These are phyloP conservation scores for Pelobates fuscus DNA, from an alignment of 2,113 vertebrate species.

Conservation along the genomic window DNA sequence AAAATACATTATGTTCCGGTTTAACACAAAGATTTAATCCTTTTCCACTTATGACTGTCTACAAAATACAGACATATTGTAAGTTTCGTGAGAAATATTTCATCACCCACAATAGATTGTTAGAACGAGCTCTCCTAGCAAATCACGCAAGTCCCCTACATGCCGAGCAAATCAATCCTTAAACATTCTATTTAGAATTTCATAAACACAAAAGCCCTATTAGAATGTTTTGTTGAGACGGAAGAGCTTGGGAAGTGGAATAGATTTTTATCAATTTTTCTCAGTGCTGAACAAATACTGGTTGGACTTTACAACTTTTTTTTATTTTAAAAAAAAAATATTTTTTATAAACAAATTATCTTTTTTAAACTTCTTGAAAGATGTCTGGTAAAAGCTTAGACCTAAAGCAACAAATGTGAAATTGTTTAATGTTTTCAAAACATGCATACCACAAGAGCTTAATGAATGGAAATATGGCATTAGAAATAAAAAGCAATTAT, in stretches of 20 bases:
- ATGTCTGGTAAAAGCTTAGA: background rate
- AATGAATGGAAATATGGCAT: conserved; percentile 9
- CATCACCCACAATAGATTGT: background rate
- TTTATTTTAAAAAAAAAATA: no score
- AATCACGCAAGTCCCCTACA: background rate
- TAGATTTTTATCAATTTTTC: background rate
- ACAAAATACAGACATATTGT: conserved; percentile 26
- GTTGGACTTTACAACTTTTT: conserved; percentile 17
- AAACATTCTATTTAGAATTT: background rate
- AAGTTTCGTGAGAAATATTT: conserved; percentile 25
- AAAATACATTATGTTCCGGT: conserved; percentile 23
- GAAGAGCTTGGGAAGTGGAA: background rate
- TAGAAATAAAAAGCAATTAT: background rate
- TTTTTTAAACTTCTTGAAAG: background rate
- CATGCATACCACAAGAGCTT: background rate
- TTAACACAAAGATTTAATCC: conserved; percentile 16
- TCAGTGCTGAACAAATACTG: conserved; percentile 4
- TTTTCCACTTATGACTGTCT: conserved; percentile 29
- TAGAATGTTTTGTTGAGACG: background rate
- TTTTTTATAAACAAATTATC: conserved; percentile 27
- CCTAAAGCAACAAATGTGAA: conserved; percentile 7
- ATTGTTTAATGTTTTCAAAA: conserved; percentile 7
- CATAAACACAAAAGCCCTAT: background rate
- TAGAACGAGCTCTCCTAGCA: conserved; percentile 5
- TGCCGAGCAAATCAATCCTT: background rate